Conservation (phyloP, 2,113 vertebrate genomes). For the Oryzias celebensis region DNA sequence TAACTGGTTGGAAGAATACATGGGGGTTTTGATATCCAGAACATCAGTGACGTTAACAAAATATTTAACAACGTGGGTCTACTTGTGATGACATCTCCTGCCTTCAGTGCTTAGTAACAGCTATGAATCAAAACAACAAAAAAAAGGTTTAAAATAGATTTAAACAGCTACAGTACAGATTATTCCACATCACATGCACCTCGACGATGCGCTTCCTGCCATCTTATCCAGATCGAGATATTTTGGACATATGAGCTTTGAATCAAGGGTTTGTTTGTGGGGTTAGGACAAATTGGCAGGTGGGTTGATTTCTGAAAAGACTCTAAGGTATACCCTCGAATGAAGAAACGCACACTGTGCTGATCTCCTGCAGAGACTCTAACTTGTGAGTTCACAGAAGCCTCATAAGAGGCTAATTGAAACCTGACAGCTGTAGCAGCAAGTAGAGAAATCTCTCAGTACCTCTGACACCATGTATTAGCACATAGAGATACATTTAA, state of each 20-base stretch:
- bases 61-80: neutral
- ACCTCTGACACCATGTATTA: slow-evolving; percentile 15
- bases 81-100: neutral
- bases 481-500: slow-evolving; percentile 14
- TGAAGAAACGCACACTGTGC: neutral
- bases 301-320: neutral
- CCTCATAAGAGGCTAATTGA: slow-evolving; percentile 11
- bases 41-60: neutral
- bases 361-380: neutral
- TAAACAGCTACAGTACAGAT: too few relatives aligned
- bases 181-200: too few relatives aligned
- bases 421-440: slow-evolving; percentile 42
- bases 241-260: neutral
- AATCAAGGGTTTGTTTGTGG: too few relatives aligned
- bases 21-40: neutral
- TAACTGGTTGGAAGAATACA: neutral
- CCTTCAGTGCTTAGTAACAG: neutral
- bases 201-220: too few relatives aligned
- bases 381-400: neutral
- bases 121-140: too few relatives aligned
- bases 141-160: too few relatives aligned
- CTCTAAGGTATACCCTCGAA: neutral
- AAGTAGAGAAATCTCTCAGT: slow-evolving; percentile 30
- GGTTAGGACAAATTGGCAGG: neutral
- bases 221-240: neutral